Evolutionary conservation across 2,113 vertebrate genomes (phyloP).

Genomic region (Chaetops frenatus): DNA sequence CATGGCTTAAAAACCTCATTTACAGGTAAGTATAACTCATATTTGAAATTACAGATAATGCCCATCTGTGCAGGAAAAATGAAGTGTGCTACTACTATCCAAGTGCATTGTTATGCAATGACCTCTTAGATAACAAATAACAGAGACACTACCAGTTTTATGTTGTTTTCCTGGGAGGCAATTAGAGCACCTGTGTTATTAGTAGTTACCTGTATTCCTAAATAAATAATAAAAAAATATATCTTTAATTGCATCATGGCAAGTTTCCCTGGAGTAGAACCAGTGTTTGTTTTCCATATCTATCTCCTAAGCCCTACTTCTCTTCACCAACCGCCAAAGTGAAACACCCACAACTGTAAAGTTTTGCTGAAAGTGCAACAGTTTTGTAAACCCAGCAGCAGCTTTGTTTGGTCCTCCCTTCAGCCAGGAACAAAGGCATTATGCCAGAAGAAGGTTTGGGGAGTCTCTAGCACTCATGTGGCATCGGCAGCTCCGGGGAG

Average conservation of each 20-base stretch:
- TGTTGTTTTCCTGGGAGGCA: not conserved
- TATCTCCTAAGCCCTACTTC: not conserved
- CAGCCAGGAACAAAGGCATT: rapidly evolving
- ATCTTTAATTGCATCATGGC: not conserved
- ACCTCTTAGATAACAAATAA: not conserved
- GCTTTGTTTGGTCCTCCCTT: rapidly evolving
- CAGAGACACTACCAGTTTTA: not conserved
- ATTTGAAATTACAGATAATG: not conserved
- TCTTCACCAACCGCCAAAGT: not conserved
- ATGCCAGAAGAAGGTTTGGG: not conserved
- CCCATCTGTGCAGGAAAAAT: not conserved
- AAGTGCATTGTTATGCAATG: not conserved
- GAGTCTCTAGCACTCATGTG: not conserved
- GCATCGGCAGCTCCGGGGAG: not conserved
- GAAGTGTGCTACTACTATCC: not conserved
- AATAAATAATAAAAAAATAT: not conserved
- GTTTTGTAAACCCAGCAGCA: not conserved
- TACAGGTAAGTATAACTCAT: not conserved
- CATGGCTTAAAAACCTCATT: not conserved
- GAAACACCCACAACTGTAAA: not conserved
- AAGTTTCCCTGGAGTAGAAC: not conserved
- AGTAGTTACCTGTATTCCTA: not conserved
- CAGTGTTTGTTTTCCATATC: not conserved
- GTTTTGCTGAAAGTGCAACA: constrained; percentile 49
- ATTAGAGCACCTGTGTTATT: not conserved